A percentile compares a stretch with the other conserved stretches of the same genome.
phyloP scores from a whole-genome alignment of 2,113 vertebrate species.

The Alethe castanea region DNA sequence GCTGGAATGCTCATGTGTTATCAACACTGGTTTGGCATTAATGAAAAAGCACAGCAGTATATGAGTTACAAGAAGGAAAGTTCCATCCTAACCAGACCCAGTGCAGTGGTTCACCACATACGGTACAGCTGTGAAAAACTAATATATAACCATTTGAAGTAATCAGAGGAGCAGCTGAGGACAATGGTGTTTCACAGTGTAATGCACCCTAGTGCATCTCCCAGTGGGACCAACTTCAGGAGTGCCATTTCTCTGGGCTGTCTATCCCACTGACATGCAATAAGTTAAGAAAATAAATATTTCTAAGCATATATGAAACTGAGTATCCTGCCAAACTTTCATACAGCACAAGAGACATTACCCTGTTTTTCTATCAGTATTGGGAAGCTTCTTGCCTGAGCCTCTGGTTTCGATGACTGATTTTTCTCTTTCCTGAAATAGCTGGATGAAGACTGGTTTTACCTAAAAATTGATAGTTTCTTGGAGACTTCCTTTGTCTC shows the following conservation, averaged over 20 bases:
- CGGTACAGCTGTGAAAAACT: neutral
- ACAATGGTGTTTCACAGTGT: neutral
- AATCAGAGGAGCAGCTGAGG: neutral
- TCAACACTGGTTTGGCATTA: neutral
- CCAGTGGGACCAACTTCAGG: neutral
- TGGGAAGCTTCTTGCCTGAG: neutral
- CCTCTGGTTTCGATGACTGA: neutral
- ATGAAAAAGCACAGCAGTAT: fast-evolving
- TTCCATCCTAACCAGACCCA: neutral
- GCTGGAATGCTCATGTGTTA: neutral
- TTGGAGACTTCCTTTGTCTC: neutral
- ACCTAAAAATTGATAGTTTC: neutral
- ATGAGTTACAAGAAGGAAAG: neutral
- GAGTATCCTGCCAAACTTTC: neutral
- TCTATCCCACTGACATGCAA: neutral
- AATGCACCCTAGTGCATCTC: neutral
- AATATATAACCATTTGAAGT: neutral
- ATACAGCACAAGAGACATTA: neutral
- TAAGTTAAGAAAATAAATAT: neutral
- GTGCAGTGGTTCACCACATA: neutral
- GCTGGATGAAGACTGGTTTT: neutral
- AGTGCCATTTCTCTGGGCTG: neutral
- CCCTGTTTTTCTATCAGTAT: neutral
- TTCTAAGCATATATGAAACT: neutral
- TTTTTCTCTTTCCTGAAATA: neutral